Evolutionary conservation across 2,113 vertebrate genomes (phyloP), one percentile per base, ranked within the genome.

Genomic region (Plestiodon gilberti): DNA sequence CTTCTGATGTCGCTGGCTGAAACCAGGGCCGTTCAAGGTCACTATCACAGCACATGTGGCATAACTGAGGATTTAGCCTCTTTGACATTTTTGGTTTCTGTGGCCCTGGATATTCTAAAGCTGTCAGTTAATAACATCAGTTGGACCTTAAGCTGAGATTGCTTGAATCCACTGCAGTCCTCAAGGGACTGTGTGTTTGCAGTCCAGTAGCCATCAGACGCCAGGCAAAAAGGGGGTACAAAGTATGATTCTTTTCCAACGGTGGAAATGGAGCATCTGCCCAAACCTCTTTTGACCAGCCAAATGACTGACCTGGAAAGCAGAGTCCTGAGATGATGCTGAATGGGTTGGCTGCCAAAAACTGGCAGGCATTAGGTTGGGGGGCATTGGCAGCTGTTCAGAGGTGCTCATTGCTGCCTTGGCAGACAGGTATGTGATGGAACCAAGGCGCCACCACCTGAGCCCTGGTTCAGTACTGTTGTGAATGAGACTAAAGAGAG

Each of bases 401-500:
- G 55, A 61, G 23, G 4, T 48, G 67, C n/a, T n/a, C 67, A 55
- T 23, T n/a, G 13, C 57, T 52, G 81, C 57, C 55, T 38, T 25
- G 33, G 73, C 80, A 76, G 73, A 70, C 71, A 70, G 9, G 86
- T 57, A 69, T 67, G 61, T 10, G 40, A 74, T 14, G 20, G 28
- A 33, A 75, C 28, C 25, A 40, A 75, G 77, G 69, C 70, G 25
- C 59, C 82, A 73, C n/a, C n/a, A n/a, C 38, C 69, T 3, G 33
- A 4, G n/a, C 57, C 69, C 30, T 65, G 70, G 69, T 57, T 33
- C n/a, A 83, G 69, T 18, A 23, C 4, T 55, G 43, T 55, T 57
- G 61, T 84, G 70, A 80, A 84, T 79, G 82, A 65, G 33, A 40
- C 67, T n/a, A 88, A 73, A 80, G 57, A 84, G 75, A 74, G 61